phyloP scores from a whole-genome alignment of 2,888 invertebrate genomes.

The Encarsia formosa region DNA sequence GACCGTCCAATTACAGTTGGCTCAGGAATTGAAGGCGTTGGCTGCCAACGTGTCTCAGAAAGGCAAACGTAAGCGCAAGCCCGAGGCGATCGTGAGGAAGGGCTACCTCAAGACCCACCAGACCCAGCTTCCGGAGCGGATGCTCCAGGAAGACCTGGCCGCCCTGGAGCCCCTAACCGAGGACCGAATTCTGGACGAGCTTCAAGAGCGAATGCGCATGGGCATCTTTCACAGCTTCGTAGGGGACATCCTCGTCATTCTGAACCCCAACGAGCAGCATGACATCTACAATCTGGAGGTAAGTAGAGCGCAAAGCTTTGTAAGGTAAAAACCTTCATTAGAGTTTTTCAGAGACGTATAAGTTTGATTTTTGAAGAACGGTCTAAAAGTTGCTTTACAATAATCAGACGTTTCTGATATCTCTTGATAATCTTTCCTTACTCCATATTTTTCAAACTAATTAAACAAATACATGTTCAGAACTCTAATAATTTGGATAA shows the following conservation, averaged over 20 bases:
- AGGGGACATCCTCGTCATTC: slow-evolving; percentile 72
- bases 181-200: slow-evolving; percentile 64
- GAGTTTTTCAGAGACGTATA: no score
- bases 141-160: slow-evolving; percentile 81
- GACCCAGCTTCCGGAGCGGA: slow-evolving; percentile 60
- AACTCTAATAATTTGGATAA: no score
- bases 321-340: no score
- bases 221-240: slow-evolving; percentile 73
- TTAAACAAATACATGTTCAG: no score
- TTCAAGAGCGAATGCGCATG: slow-evolving; percentile 64
- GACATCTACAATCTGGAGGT: slow-evolving; percentile 63
- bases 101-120: slow-evolving; percentile 48
- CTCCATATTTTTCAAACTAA: no score
- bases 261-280: slow-evolving; percentile 75
- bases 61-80: slow-evolving; percentile 53
- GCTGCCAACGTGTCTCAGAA: slow-evolving; percentile 54
- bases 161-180: slow-evolving; percentile 72
- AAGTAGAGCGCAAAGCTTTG: no score
- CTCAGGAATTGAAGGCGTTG: slow-evolving; percentile 67
- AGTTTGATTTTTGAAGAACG: no score
- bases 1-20: slow-evolving; percentile 54
- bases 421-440: no score
- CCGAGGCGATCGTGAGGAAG: slow-evolving; percentile 52
- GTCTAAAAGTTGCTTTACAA: no score
- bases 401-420: no score